Evolutionary conservation across 2,113 vertebrate species (phyloP), one percentile per base, ranked within the genome.

Genomic region (Eurypyga helias): DNA sequence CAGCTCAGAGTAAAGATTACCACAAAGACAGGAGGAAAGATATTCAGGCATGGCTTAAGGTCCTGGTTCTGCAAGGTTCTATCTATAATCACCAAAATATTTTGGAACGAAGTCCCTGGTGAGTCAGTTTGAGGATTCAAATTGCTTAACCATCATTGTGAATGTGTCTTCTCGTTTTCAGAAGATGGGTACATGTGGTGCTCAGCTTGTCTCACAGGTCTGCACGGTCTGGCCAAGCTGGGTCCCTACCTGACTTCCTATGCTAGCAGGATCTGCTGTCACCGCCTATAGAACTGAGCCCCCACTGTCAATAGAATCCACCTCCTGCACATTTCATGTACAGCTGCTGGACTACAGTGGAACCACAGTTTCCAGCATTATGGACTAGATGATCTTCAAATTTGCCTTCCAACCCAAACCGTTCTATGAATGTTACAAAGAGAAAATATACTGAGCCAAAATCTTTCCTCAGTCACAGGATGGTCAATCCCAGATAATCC

Each of bases 1-100:
- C 58, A 82, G 43, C 78, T 95, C 77, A 55, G 77, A 85, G 62
- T n/a, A 69, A 87, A 95, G 92, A 78, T 28, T 82, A 71, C 13
- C 86, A 65, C 85, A 96, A 70, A 82, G 69, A 36, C 78, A 60
- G 60, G 51, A 92, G 80, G 34, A 62, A 24, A 64, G 61, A 26
- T 33, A 41, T 65, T 67, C 49, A 82, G 70, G 46, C 26, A 8
- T 6, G 13, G 55, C 29, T 75, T 26, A n/a, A 83, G 10, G 13
- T 29, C 43, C 20, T 0, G 0, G 41, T 21, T n/a, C 69, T 83
- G 38, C 7, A n/a, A 38, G 33, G 23, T 51, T 88, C 52, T 66
- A 17, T n/a, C 66, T 61, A 55, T 49, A 67, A 7, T 20, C 75
- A 90, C 71, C 45, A 57, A 61, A 69, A 15, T 17, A 17, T 26